Conservation (phyloP, 2,888 invertebrate species). For the Odontocolon sp. region DNA sequence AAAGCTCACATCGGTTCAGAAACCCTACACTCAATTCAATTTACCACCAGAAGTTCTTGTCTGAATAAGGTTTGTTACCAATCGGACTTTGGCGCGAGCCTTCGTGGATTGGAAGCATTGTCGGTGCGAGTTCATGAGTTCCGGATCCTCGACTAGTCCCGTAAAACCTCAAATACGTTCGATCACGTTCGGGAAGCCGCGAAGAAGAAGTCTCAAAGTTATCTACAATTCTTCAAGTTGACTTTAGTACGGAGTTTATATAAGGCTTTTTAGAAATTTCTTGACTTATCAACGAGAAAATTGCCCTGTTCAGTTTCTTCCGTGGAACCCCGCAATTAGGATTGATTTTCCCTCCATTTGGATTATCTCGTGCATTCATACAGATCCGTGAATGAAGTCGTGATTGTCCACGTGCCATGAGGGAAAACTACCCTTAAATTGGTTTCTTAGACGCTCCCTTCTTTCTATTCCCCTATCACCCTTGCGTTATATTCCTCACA, state of each 20-base stretch:
- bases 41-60: slow-evolving; percentile 71
- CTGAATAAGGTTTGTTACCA: slow-evolving; percentile 74
- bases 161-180: background rate
- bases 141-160: background rate
- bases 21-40: slow-evolving; percentile 68
- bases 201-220: slow-evolving; percentile 14
- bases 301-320: background rate
- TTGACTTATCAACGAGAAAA: slow-evolving; percentile 22
- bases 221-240: slow-evolving; percentile 12
- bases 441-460: slow-evolving; percentile 26
- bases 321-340: slow-evolving; percentile 42
- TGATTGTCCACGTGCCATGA: slow-evolving; percentile 48
- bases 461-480: background rate
- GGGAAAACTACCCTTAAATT: slow-evolving; percentile 33
- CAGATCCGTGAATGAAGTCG: slow-evolving; percentile 44
- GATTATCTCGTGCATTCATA: slow-evolving; percentile 54
- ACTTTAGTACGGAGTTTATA: background rate
- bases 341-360: slow-evolving; percentile 28
- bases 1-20: background rate
- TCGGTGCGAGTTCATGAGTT: slow-evolving; percentile 14
- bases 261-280: slow-evolving; percentile 13
- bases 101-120: slow-evolving; percentile 46
- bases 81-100: slow-evolving; percentile 55
- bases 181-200: slow-evolving; percentile 42
- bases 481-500: slow-evolving; percentile 2